Evolutionary conservation across 1,140 invertebrate genomes (phyloP), one percentile per base, ranked within the genome.

Genomic region (Hyposmocoma kahamanoa): DNA sequence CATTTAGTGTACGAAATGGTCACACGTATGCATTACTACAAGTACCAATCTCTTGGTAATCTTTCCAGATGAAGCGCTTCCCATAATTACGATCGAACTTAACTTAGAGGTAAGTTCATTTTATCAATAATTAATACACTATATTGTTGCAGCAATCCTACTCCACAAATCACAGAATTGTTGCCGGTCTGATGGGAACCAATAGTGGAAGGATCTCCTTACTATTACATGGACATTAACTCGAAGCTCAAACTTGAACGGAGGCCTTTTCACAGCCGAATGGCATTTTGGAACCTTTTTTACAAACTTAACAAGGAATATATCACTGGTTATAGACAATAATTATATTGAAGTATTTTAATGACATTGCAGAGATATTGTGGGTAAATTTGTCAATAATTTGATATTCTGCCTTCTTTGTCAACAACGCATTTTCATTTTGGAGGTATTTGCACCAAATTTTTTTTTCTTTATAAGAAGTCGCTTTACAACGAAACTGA

Each of bases 231-330:
- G 11, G 28, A 68, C 1, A 62, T 77, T 5, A 52, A 63, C 21
- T 24, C 28, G 0, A 30, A 62, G 10, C 26, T 70, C 5, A 36
- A 17, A 0, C 13, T 58, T 6, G 36, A 34, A 13, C 38, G 13
- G 3, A 53, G 73, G 34, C 60, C 63, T 0, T 64, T 62, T 22
- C 49, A 65, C 38, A 38, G 45, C 9, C 47, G 68, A n/a, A 59
- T 71, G 45, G 53, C 68, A 2, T 74, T 74, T 39, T 76, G 65
- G 72, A 66, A 73, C n/a, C 51, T 72, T 0, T 68, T 65, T 45
- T 65, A 65, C 32, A 50, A 48, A n/a, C n/a, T n/a, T n/a, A n/a
- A n/a, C n/a, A n/a, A n/a, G n/a, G n/a, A n/a, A n/a, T n/a, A n/a
- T n/a, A n/a, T n/a, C n/a, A n/a, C n/a, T n/a, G n/a, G n/a, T n/a